Conservation (phyloP, 2,888 invertebrate species). For the Therioaphis trifolii region DNA sequence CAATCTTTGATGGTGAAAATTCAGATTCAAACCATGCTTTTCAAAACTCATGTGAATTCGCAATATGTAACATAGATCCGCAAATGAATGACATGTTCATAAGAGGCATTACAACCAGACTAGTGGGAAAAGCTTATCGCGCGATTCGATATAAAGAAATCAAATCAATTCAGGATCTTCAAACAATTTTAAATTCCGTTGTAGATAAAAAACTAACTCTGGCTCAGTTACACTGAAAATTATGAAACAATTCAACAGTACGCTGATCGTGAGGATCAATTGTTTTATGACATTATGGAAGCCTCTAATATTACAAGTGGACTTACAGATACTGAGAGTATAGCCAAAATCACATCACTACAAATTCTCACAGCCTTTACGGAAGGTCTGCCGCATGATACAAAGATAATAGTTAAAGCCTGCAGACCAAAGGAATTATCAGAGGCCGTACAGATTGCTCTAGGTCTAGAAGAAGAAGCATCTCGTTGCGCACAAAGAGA, state of each 20-base stretch:
- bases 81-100: neutral
- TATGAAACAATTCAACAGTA: neutral
- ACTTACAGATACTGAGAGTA: neutral
- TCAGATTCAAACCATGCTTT: slow-evolving; percentile 19
- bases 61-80: neutral
- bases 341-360: slow-evolving; percentile 10
- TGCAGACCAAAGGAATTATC: neutral
- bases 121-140: no score
- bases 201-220: neutral
- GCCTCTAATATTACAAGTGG: slow-evolving; percentile 9
- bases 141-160: neutral
- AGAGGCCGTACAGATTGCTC: no score
- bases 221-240: neutral
- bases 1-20: no score
- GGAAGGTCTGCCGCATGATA: neutral
- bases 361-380: slow-evolving; percentile 23
- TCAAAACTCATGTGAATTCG: neutral
- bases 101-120: neutral
- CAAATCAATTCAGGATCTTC: neutral
- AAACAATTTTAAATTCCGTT: neutral
- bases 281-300: slow-evolving; percentile 1
- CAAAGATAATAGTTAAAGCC: neutral
- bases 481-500: neutral
- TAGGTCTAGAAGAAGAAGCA: neutral
- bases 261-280: neutral